A percentile compares a stretch with the other conserved stretches of the same genome.
Conservation (phyloP, 2,797 vertebrate genomes). For the Florisuga fusca region DNA sequence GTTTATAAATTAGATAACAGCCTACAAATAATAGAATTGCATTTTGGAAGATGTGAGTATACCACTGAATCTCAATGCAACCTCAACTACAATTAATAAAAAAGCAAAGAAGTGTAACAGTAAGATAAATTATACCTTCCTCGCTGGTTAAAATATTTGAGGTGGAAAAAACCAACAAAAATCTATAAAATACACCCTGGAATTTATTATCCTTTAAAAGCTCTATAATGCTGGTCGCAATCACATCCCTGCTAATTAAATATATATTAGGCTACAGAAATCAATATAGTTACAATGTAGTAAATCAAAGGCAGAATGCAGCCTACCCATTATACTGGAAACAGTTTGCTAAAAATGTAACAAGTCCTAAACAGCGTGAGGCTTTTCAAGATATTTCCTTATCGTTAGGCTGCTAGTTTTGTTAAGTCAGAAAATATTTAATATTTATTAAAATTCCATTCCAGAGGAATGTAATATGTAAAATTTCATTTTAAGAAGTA, state of each 20-base stretch:
- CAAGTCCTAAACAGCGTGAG: constrained; percentile 1
- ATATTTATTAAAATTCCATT: constrained; percentile 65
- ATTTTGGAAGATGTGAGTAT: not conserved
- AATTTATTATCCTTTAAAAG: constrained; percentile 63
- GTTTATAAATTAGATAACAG: not conserved
- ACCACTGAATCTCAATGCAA: not conserved
- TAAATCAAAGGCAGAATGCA: constrained; percentile 53
- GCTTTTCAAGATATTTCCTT: constrained; percentile 31
- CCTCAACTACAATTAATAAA: not conserved
- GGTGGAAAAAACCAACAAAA: constrained; percentile 23
- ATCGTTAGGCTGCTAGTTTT: not conserved
- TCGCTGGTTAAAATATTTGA: constrained; percentile 29
- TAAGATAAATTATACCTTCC: constrained; percentile 21
- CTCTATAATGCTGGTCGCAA: constrained; percentile 27
- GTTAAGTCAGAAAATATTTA: constrained; percentile 52
- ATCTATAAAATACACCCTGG: constrained; percentile 19
- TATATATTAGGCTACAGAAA: constrained; percentile 58
- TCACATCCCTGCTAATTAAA: constrained; percentile 62
- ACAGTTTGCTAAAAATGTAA: constrained; percentile 4
- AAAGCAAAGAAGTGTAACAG: not conserved
- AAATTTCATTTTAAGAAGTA: constrained; percentile 45
- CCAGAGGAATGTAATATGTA: constrained; percentile 36
- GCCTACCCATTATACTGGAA: not conserved
- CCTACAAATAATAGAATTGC: not conserved
- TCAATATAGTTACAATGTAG: constrained; percentile 40